Evolutionary conservation across 2,888 invertebrate species (phyloP), one percentile per base, ranked within the genome.

Genomic region (Venusia cambrica): DNA sequence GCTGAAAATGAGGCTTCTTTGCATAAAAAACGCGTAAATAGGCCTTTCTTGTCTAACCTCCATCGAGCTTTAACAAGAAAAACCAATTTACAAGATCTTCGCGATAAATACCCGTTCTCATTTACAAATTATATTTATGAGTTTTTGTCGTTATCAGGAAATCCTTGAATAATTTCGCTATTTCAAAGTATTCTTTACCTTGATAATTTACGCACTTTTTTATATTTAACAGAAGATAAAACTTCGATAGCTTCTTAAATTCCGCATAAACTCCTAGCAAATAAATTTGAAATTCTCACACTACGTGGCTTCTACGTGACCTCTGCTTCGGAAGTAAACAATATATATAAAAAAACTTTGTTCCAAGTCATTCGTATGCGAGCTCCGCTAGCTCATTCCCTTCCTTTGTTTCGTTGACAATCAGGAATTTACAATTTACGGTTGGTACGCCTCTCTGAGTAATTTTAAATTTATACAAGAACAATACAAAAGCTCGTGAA

Each of bases 331-430:
- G 22, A 33, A 28, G 35, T 29, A 45, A 47, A 45, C 34, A 44
- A 42, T 22, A 10, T 5, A 10, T 11, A 21, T 2, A 9, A 16
- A 27, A 29, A 38, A 39, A 44, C 37, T 41, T 45, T 45, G 45
- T 48, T 41, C 24, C 21, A 33, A 48, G 40, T 47, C 48, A 55
- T 54, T 51, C 48, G 52, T 42, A 54, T 52, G 52, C 49, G 34
- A 51, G 45, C 38, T 39, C 32, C 26, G 30, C 10, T 29, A 21
- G 31, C 38, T 36, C 34, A 35, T 40, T 51, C 39, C 5, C 29
- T 39, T 29, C 18, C 28, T 40, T 43, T 45, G 40, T 45, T 45
- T 24, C 16, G 15, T 15, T 29, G 17, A 36, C 36, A 33, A 29
- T 42, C 28, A 28, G 34, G 20, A 34, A 39, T 30, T 39, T 13